Conservation (phyloP, 2,888 invertebrate species). For the Drosophila tripunctata region DNA sequence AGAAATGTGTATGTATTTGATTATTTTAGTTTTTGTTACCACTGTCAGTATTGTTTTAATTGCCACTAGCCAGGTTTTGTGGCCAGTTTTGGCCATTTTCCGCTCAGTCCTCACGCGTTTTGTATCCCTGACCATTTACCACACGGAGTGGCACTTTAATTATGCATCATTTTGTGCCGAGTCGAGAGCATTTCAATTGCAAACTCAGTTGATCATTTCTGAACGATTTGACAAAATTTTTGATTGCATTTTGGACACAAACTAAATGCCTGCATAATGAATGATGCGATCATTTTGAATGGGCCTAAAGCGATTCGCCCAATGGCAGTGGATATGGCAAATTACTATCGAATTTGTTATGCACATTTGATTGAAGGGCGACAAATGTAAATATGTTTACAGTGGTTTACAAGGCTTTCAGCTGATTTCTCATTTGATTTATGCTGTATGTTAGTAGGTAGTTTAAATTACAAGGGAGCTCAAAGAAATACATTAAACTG, state of each 20-base stretch:
- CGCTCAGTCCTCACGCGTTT: not conserved
- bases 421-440: too few relatives aligned
- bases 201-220: conserved; percentile 37
- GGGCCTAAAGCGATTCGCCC: not conserved
- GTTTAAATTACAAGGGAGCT: too few relatives aligned
- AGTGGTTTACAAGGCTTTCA: not conserved
- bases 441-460: too few relatives aligned
- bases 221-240: conserved; percentile 27
- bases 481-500: too few relatives aligned
- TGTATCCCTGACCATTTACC: too few relatives aligned
- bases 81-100: not conserved
- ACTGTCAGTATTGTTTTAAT: conserved; percentile 51
- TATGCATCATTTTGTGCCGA: conserved; percentile 7
- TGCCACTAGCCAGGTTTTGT: conserved; percentile 34
- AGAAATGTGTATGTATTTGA: conserved; percentile 28
- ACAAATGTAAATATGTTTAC: not conserved
- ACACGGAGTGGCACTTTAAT: conserved; percentile 1
- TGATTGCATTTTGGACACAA: conserved; percentile 28
- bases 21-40: conserved; percentile 34
- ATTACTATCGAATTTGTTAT: not conserved
- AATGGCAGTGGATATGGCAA: not conserved
- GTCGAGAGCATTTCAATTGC: conserved; percentile 6
- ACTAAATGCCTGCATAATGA: conserved; percentile 8
- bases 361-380: not conserved
- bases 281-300: conserved; percentile 8